Conservation (phyloP, 2,113 vertebrate genomes). For the Amazona guildingii region DNA sequence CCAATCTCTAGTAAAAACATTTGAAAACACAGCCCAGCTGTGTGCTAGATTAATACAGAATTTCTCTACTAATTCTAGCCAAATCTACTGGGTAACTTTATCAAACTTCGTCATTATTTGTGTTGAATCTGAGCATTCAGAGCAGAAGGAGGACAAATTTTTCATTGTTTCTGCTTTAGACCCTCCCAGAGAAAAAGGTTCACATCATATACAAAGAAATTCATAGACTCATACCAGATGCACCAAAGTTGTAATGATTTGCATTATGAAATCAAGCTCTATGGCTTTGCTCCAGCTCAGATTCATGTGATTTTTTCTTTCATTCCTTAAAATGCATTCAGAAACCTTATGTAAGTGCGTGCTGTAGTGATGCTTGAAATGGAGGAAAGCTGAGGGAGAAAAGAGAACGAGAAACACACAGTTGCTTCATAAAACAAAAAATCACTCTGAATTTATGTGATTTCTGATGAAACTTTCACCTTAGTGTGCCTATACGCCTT, state of each 20-base stretch:
- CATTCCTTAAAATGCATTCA: neutral
- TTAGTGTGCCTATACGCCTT: neutral
- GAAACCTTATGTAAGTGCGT: neutral
- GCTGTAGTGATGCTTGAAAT: neutral
- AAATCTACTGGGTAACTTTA: neutral
- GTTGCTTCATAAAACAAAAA: neutral
- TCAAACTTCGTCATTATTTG: neutral
- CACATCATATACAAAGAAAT: neutral
- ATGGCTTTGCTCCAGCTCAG: neutral
- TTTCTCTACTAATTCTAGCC: neutral
- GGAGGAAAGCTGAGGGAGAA: neutral
- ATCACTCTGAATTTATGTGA: neutral
- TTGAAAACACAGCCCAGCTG: neutral
- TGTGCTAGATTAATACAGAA: neutral
- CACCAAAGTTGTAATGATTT: neutral
- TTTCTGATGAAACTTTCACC: slow-evolving; percentile 7
- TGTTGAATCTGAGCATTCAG: neutral
- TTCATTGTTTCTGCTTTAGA: neutral
- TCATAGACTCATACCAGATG: neutral
- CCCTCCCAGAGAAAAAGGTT: neutral
- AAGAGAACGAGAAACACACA: neutral
- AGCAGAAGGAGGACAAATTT: neutral
- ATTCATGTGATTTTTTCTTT: neutral
- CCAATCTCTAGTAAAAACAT: neutral
- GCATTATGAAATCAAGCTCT: neutral